Percentiles rank a stretch among this genome's conserved stretches.
These are phyloP conservation scores for Amblyopsis hoosieri DNA, from an alignment of 2,797 vertebrate species.

Conservation along the genomic window DNA sequence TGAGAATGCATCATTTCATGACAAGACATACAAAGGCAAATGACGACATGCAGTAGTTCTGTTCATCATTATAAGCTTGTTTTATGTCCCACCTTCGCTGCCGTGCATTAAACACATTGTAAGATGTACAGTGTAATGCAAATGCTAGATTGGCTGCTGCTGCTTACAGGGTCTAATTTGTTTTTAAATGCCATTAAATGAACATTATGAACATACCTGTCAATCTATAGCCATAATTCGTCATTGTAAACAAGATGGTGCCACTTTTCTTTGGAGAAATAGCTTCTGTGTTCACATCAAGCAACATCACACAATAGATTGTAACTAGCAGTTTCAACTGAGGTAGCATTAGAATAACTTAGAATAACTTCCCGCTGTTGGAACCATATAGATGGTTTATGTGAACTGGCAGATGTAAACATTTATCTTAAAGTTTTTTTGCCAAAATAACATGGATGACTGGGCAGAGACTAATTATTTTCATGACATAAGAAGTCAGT, in stretches of 20 bases:
- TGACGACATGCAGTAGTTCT: slow-evolving; percentile 6
- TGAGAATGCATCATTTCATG: slow-evolving; percentile 13
- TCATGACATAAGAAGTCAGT: slow-evolving; percentile 21
- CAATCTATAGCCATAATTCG: slow-evolving; percentile 49
- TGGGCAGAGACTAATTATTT: slow-evolving; percentile 25
- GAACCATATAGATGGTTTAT: slow-evolving; percentile 15
- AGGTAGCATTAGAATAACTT: slow-evolving; percentile 22
- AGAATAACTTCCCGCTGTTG: slow-evolving; percentile 29
- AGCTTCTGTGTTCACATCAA: slow-evolving; percentile 7
- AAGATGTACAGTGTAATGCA: slow-evolving; percentile 1
- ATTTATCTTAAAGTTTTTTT: slow-evolving; percentile 44
- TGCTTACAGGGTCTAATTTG: slow-evolving; percentile 30
- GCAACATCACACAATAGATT: background rate
- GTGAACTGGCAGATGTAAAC: slow-evolving; percentile 20
- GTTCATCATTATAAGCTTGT: slow-evolving; percentile 37
- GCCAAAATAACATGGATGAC: slow-evolving; percentile 45
- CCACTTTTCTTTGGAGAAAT: slow-evolving; percentile 42
- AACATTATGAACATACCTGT: slow-evolving; percentile 45
- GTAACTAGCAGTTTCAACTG: slow-evolving; percentile 15
- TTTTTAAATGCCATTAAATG: slow-evolving; percentile 56
- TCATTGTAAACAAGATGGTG: slow-evolving; percentile 52
- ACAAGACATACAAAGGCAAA: slow-evolving; percentile 23
- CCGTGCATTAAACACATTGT: slow-evolving; percentile 22
- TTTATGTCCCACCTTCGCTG: slow-evolving; percentile 19
- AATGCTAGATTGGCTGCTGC: slow-evolving; percentile 28